Evolutionary conservation across 1,140 invertebrate genomes (phyloP).

Genomic region (Drosophila aff.): DNA sequence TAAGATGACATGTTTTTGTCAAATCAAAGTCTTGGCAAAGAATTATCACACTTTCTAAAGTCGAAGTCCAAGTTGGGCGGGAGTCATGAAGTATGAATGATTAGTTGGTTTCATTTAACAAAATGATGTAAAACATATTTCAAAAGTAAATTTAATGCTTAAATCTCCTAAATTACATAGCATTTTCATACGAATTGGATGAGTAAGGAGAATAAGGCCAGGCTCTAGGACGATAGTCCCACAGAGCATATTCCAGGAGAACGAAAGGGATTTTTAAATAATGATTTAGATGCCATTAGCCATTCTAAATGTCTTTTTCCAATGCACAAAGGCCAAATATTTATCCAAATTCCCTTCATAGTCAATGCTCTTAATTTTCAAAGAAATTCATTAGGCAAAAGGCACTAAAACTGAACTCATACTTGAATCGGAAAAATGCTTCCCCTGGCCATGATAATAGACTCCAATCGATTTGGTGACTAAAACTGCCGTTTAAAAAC

Average conservation of each 20-base stretch:
- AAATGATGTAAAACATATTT: too few relatives aligned
- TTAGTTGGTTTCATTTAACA: background rate
- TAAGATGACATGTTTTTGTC: conserved; percentile 5
- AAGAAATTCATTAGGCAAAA: background rate
- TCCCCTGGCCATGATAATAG: conserved; percentile 2
- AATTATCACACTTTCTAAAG: conserved; percentile 35
- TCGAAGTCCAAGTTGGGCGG: background rate
- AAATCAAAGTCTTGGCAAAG: background rate
- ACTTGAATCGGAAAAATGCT: background rate
- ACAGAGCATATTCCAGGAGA: too few relatives aligned
- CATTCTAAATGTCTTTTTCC: too few relatives aligned
- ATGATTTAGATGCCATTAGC: background rate
- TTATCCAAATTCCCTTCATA: background rate
- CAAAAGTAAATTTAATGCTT: background rate
- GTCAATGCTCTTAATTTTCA: background rate
- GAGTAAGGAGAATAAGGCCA: background rate
- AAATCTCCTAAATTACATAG: too few relatives aligned
- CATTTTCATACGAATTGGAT: background rate
- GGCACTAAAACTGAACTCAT: too few relatives aligned
- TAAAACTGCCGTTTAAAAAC: conserved; percentile 1
- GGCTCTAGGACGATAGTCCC: background rate
- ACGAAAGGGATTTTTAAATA: background rate
- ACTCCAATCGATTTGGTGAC: conserved; percentile 1
- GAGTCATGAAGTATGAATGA: background rate
- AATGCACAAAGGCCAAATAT: background rate